Evolutionary conservation across 2,797 vertebrate genomes (phyloP).

Genomic region (Scyliorhinus canicula): DNA sequence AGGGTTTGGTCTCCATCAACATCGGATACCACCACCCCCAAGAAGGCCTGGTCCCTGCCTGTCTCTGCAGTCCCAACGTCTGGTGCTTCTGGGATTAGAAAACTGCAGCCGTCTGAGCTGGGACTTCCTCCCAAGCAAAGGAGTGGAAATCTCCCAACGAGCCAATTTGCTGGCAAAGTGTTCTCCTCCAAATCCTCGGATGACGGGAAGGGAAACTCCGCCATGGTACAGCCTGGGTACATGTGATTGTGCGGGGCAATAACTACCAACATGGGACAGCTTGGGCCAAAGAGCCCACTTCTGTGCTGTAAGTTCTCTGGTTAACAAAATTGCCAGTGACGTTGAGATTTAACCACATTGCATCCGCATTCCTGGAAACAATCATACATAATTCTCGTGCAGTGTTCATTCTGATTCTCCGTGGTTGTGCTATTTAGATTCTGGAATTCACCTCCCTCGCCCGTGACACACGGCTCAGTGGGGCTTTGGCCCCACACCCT

Average conservation of each 20-base stretch:
- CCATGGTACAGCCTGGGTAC: not conserved
- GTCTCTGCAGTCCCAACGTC: no score
- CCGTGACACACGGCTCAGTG: not conserved
- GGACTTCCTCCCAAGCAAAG: no score
- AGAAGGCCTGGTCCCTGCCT: no score
- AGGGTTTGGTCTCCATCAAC: no score
- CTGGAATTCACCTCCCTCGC: not conserved
- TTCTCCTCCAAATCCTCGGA: no score
- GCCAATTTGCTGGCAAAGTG: no score
- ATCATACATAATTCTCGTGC: not conserved
- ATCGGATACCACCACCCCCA: no score
- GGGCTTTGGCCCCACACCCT: not conserved
- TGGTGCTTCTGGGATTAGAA: no score
- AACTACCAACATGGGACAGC: not conserved
- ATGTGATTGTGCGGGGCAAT: not conserved
- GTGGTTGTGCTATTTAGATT: not conserved
- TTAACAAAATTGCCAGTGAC: not conserved
- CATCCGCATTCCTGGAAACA: not conserved
- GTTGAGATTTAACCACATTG: not conserved
- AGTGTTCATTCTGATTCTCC: not conserved
- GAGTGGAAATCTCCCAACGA: no score
- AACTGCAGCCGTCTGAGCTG: no score
- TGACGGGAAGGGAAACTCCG: no score
- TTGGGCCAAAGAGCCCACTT: not conserved
- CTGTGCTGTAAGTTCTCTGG: not conserved